Conservation (phyloP, 2,113 vertebrate genomes). For the Dunckerocampus dactyliophorus region DNA sequence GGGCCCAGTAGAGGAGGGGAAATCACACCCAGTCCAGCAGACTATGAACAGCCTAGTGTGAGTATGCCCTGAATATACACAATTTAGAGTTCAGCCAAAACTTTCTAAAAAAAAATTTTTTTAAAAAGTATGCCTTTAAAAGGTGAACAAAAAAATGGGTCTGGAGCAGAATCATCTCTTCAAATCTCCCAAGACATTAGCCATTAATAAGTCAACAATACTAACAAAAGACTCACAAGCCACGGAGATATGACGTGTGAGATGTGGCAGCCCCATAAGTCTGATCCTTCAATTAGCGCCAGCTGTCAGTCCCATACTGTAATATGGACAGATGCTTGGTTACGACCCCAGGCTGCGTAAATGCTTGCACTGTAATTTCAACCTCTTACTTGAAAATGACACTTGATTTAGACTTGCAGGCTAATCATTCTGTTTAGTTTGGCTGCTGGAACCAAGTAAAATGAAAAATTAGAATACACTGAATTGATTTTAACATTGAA, state of each 20-base stretch:
- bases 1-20: too few relatives aligned
- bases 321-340: conserved; percentile 82
- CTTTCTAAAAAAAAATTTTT: too few relatives aligned
- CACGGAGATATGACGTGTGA: conserved; percentile 1
- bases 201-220: too few relatives aligned
- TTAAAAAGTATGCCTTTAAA: too few relatives aligned
- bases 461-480: not conserved
- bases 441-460: not conserved
- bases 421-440: conserved; percentile 11
- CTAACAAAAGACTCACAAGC: not conserved
- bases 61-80: too few relatives aligned
- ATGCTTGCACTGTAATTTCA: conserved; percentile 67
- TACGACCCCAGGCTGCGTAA: conserved; percentile 71
- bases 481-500: too few relatives aligned
- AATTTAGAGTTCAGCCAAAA: too few relatives aligned
- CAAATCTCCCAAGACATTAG: too few relatives aligned
- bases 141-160: too few relatives aligned
- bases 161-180: too few relatives aligned
- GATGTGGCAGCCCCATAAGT: conserved; percentile 74
- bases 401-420: conserved; percentile 48
- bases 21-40: too few relatives aligned
- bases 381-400: conserved; percentile 52
- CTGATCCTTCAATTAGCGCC: conserved; percentile 82
- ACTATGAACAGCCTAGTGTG: too few relatives aligned
- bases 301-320: conserved; percentile 69